phyloP scores from a whole-genome alignment of 2,888 invertebrate genomes.

The Osmoderma eremita region DNA sequence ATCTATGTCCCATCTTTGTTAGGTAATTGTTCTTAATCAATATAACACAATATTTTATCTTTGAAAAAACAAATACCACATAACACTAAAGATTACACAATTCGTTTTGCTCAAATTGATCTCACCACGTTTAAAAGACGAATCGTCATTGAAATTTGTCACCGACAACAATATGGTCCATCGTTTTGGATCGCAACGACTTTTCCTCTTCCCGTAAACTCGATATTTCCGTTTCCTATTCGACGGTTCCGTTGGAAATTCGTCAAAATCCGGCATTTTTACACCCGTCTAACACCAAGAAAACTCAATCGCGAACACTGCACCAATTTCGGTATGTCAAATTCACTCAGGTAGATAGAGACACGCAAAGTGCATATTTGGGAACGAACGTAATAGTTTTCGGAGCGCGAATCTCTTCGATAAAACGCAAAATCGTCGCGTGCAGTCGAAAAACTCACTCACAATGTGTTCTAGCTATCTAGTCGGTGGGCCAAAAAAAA shows the following conservation, averaged over 20 bases:
- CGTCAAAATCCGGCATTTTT: constrained; percentile 55
- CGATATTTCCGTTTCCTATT: constrained; percentile 55
- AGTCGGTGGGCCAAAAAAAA: constrained; percentile 1
- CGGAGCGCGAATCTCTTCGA: too few relatives aligned
- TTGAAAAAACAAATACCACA: not conserved
- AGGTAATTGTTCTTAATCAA: too few relatives aligned
- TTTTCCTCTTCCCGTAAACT: constrained; percentile 48
- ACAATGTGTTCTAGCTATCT: too few relatives aligned
- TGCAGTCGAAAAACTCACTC: too few relatives aligned
- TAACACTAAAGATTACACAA: not conserved
- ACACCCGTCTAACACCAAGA: not conserved
- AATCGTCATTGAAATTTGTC: constrained; percentile 35
- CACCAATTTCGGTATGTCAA: constrained; percentile 6
- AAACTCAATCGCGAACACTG: not conserved
- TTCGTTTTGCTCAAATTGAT: too few relatives aligned
- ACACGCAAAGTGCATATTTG: too few relatives aligned
- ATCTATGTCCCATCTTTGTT: too few relatives aligned
- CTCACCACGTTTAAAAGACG: constrained; percentile 13
- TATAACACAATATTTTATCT: too few relatives aligned
- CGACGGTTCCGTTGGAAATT: constrained; percentile 53
- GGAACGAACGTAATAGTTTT: too few relatives aligned
- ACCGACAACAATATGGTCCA: constrained; percentile 56
- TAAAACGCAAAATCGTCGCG: too few relatives aligned
- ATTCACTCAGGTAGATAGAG: too few relatives aligned
- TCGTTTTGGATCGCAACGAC: constrained; percentile 47